These are phyloP conservation scores for Tonatia bakeri DNA, from an alignment of 2,113 vertebrate genomes.

Conservation along the genomic window DNA sequence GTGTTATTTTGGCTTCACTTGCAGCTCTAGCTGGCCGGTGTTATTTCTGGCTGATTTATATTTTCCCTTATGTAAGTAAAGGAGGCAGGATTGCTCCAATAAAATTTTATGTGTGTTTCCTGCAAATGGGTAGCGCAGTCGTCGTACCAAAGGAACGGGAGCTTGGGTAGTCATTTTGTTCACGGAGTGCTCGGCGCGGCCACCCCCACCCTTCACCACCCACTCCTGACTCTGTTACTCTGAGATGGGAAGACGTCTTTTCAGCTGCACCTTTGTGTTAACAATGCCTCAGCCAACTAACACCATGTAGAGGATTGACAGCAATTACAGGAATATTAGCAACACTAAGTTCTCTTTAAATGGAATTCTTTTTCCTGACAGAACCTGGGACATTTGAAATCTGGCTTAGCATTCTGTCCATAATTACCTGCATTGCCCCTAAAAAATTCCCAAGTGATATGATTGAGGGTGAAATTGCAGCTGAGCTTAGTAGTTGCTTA, in stretches of 20 bases:
- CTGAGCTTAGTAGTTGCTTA: not conserved
- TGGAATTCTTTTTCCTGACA: constrained; percentile 28
- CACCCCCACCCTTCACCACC: not conserved
- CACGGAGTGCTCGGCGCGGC: not conserved
- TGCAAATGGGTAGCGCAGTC: constrained; percentile 40
- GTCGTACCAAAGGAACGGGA: not conserved
- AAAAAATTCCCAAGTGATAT: not conserved
- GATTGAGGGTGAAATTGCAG: not conserved
- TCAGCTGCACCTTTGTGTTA: not conserved
- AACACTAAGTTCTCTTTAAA: constrained; percentile 26
- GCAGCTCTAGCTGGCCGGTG: not conserved
- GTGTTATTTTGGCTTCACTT: not conserved
- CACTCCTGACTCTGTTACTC: not conserved
- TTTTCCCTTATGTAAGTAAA: constrained; percentile 50
- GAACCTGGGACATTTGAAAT: constrained; percentile 41
- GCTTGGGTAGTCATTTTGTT: not conserved
- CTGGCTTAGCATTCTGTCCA: not conserved
- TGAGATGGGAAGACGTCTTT: not conserved
- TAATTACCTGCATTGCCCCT: constrained; percentile 18
- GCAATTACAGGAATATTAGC: constrained; percentile 52
- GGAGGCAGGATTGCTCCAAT: not conserved
- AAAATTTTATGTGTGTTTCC: constrained; percentile 45
- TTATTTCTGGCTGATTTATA: constrained; percentile 43
- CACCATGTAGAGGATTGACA: constrained; percentile 20
- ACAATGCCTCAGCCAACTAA: not conserved